These are phyloP conservation scores for Tragelaphus eurycerus DNA, from an alignment of 2,797 vertebrate genomes.

Conservation along the genomic window DNA sequence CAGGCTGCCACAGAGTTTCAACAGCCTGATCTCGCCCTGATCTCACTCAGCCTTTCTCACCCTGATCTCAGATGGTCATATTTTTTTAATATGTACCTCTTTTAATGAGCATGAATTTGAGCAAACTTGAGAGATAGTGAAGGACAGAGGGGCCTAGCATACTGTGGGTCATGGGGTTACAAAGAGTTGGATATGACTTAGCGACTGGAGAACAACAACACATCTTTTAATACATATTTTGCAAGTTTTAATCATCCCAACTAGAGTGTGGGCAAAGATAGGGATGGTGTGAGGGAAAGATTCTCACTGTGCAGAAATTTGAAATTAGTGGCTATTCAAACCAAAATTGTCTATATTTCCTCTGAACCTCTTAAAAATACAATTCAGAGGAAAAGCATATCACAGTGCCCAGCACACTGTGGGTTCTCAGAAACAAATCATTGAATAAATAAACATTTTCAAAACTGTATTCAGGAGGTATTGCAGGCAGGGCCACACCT, in stretches of 20 bases:
- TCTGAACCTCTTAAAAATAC: background rate
- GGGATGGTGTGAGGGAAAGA: slow-evolving; percentile 44
- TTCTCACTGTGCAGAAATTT: slow-evolving; percentile 28
- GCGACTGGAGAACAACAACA: background rate
- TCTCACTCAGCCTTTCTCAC: slow-evolving; percentile 44
- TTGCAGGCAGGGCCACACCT: background rate
- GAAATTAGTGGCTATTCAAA: slow-evolving; percentile 28
- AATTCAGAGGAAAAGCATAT: background rate
- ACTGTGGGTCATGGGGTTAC: background rate
- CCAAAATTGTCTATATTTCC: slow-evolving; percentile 39
- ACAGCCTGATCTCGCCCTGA: slow-evolving; percentile 51
- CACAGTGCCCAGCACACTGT: background rate
- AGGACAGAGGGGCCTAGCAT: background rate
- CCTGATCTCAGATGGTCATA: slow-evolving; percentile 33
- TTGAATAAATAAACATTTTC: background rate
- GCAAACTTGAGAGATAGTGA: background rate
- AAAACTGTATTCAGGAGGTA: slow-evolving; percentile 11
- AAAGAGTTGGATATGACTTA: background rate
- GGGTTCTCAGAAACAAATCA: background rate
- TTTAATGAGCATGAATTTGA: background rate
- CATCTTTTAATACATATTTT: slow-evolving; percentile 54
- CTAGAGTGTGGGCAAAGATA: slow-evolving; percentile 41
- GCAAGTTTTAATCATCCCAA: slow-evolving; percentile 43
- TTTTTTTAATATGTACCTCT: slow-evolving; percentile 35
- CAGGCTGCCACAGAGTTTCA: slow-evolving; percentile 50